Conservation (phyloP, 2,888 invertebrate genomes). For the Rhorus exstirpatorius region DNA sequence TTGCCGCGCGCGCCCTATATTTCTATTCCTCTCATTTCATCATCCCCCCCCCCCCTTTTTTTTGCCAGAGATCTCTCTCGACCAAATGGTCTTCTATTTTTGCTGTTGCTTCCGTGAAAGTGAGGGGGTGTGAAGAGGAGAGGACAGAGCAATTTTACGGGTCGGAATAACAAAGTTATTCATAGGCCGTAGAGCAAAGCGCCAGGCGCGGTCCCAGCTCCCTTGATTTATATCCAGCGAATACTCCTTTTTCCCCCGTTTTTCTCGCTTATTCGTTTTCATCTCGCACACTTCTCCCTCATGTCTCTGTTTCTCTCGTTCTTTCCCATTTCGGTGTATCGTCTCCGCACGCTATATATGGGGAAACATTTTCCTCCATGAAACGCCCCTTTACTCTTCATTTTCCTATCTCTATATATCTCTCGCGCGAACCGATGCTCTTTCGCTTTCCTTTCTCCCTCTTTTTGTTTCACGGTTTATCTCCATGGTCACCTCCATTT, state of each 20-base stretch:
- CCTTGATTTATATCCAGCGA: constrained; percentile 72
- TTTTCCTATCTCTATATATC: constrained; percentile 44
- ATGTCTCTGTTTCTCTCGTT: constrained; percentile 32
- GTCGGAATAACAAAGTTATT: constrained; percentile 75
- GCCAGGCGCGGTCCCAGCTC: constrained; percentile 62
- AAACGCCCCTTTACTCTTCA: constrained; percentile 58
- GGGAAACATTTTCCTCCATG: constrained; percentile 39
- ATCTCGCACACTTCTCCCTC: constrained; percentile 22
- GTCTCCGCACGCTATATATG: constrained; percentile 31
- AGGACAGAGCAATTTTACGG: constrained; percentile 73
- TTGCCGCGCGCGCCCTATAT: constrained; percentile 7
- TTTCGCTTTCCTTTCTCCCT: constrained; percentile 20
- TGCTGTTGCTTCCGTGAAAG: constrained; percentile 34
- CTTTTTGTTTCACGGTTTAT: constrained; percentile 1
- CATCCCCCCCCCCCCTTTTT: too few relatives aligned
- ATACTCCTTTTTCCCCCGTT: constrained; percentile 56
- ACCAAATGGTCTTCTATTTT: constrained; percentile 46
- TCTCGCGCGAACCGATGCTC: constrained; percentile 24
- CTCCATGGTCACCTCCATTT: constrained; percentile 11
- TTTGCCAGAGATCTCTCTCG: constrained; percentile 49
- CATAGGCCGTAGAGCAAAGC: constrained; percentile 71
- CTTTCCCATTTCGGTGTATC: constrained; percentile 46
- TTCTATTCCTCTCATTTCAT: background rate
- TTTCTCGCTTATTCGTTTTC: constrained; percentile 62
- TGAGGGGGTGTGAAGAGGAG: constrained; percentile 55